Conservation (phyloP, 1,140 invertebrate genomes). For the Parasteatoda tepidariorum region DNA sequence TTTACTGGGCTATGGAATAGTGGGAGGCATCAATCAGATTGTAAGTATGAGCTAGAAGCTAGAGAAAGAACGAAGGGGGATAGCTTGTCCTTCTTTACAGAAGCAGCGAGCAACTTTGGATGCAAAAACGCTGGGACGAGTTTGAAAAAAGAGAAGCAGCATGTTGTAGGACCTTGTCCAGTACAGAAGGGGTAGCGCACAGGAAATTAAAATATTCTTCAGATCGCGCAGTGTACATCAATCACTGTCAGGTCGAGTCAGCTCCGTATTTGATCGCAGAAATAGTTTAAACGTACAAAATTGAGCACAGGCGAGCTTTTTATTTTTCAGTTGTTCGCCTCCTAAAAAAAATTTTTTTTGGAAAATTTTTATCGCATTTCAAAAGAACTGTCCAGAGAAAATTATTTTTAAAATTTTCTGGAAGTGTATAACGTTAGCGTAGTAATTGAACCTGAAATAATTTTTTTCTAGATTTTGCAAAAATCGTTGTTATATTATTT, state of each 20-base stretch:
- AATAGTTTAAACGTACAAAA: conserved; percentile 25
- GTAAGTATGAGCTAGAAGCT: neutral
- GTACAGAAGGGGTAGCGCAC: conserved; percentile 40
- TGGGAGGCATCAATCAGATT: conserved; percentile 2
- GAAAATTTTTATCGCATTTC: no score
- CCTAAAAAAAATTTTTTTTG: no score
- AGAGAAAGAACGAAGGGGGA: neutral
- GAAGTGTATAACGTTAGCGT: no score
- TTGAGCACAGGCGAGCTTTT: no score
- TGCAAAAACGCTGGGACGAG: neutral
- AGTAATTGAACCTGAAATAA: no score
- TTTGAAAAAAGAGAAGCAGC: neutral
- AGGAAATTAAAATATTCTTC: conserved; percentile 59
- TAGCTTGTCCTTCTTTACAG: neutral
- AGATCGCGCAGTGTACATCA: conserved; percentile 45
- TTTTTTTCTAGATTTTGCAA: no score
- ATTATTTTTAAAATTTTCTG: no score
- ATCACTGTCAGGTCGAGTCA: conserved; percentile 57
- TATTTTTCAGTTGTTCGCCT: no score
- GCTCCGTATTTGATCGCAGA: conserved; percentile 34
- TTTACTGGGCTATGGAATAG: neutral
- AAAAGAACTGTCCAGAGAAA: no score
- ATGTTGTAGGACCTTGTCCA: conserved; percentile 3
- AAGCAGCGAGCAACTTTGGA: neutral
- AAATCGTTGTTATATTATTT: no score